Conservation (phyloP, 2,113 vertebrate genomes). For the Tympanuchus pallidicinctus region DNA sequence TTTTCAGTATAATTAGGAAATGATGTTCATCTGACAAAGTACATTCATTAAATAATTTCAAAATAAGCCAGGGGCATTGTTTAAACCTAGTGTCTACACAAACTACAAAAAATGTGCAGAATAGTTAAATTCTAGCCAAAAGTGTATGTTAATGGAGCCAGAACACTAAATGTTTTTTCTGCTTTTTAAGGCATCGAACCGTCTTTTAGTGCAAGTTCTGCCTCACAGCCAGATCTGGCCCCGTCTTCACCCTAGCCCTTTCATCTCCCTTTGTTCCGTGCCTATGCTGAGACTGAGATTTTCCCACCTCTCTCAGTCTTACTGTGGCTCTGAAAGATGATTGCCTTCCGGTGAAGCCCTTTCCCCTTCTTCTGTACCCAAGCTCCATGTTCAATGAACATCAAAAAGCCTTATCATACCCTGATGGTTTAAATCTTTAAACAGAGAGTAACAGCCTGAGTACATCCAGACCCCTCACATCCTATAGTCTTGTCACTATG, state of each 20-base stretch:
- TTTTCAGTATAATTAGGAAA: conserved; percentile 65
- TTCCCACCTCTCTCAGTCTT: conserved; percentile 86
- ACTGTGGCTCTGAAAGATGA: conserved; percentile 92
- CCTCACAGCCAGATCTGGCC: conserved; percentile 92
- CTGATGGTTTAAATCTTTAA: conserved; percentile 99
- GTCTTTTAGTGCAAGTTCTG: conserved; percentile 81
- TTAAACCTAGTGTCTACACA: conserved; percentile 72
- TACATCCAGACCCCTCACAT: conserved; percentile 94
- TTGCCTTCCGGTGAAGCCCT: conserved; percentile 93
- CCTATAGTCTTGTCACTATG: conserved; percentile 92
- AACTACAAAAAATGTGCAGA: conserved; percentile 75
- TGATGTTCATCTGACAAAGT: conserved; percentile 76
- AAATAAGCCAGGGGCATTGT: conserved; percentile 76
- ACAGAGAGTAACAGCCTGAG: conserved; percentile 98
- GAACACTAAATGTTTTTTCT: conserved; percentile 78
- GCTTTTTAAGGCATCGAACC: conserved; percentile 77
- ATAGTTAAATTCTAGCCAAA: conserved; percentile 54
- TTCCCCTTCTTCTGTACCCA: conserved; percentile 90
- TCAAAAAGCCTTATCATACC: conserved; percentile 98
- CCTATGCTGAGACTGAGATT: conserved; percentile 86
- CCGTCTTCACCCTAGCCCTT: conserved; percentile 89
- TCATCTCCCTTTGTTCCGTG: conserved; percentile 94
- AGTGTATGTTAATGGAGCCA: conserved; percentile 81
- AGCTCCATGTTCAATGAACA: conserved; percentile 95
- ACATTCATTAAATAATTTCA: conserved; percentile 82